Base-by-base conservation (phyloP, 2,113 vertebrate species). In the Oreochromis aureus region DNA sequence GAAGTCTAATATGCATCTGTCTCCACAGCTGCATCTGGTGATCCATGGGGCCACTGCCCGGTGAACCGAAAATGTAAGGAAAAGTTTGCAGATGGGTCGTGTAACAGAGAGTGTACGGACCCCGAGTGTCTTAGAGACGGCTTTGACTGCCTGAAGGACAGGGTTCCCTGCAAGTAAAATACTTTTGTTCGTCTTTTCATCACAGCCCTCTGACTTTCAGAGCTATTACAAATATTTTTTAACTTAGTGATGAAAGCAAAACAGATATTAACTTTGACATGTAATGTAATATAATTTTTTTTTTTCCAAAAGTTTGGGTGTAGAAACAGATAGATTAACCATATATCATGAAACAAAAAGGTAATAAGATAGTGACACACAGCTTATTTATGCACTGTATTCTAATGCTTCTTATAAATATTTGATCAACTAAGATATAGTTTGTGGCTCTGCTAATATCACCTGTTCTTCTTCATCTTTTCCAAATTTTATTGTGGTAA, bases 41-140 rank as follows among this genome's bases (percentile, higher is more conserved):
- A 98, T 80, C 97, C 97, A 5, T 98, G 98, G 97, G 90, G 91
- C 34, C 93, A 93, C 53, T 98, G 98, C 89, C 94, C 92, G 1
- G 66, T 86, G n/a, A 93, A 81, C 36, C 95, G 94, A 53, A 92
- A 51, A 48, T 98, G 98, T 82, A 96, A 95, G 86, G 93, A 82
- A 82, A 97, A 96, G 91, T 98, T 98, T 88, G 95, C 91, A 15
- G 94, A 98, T 6, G 96, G 97, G 13, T 87, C 89, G 3, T 98
- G 98, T 91, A 95, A 98, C 92, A 83, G 53, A 2, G 95, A 97
- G 5, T 98, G 98, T 44, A 88, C 89, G 51, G 96, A 94, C 3
- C 92, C 97, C 0, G 95, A 95, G 8, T 98, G 98, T 92, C 95
- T 98, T 18, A 93, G 94, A 63, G 98, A 98, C 2, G 98, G 98